phyloP scores from a whole-genome alignment of 2,888 invertebrate genomes.

The Lapara coniferarum region DNA sequence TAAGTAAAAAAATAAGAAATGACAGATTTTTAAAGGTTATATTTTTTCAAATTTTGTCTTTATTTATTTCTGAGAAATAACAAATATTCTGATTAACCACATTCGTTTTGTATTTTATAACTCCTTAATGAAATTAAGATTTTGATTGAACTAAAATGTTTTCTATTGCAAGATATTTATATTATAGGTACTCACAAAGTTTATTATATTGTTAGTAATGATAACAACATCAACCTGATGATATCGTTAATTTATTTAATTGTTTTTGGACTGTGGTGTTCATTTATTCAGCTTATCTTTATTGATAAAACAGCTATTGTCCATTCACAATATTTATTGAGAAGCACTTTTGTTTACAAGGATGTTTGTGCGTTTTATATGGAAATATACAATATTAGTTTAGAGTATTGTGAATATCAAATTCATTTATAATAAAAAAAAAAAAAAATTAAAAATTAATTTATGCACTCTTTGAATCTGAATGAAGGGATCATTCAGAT shows the following conservation, averaged over 20 bases:
- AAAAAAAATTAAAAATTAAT: too few relatives aligned
- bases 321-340: background rate
- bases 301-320: conserved; percentile 1
- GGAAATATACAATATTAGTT: background rate
- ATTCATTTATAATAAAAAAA: background rate
- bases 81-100: background rate
- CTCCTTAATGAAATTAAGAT: too few relatives aligned
- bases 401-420: background rate
- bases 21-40: too few relatives aligned
- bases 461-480: too few relatives aligned
- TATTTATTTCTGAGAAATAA: background rate
- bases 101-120: too few relatives aligned
- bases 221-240: background rate
- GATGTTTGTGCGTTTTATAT: background rate
- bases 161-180: too few relatives aligned
- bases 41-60: background rate
- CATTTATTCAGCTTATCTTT: conserved; percentile 9
- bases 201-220: background rate
- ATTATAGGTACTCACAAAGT: background rate
- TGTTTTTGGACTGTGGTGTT: conserved; percentile 2
- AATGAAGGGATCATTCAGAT: too few relatives aligned
- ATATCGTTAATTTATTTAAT: conserved; percentile 1
- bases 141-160: too few relatives aligned
- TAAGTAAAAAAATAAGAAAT: too few relatives aligned
- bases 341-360: background rate